Evolutionary conservation across 2,797 vertebrate genomes (phyloP).

Genomic region (Neosilurus mollespiculum): DNA sequence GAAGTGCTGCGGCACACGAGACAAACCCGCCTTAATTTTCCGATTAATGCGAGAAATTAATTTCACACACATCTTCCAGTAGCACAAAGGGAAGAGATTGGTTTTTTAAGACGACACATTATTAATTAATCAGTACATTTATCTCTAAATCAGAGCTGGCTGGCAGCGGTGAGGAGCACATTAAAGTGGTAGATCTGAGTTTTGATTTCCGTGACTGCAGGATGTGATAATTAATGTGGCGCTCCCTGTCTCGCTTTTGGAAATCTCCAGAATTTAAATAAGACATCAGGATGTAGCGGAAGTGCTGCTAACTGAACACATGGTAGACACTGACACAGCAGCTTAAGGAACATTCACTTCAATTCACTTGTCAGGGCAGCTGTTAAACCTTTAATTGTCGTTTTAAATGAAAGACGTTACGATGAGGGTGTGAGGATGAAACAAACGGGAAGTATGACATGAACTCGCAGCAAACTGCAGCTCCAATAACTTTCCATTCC

Average conservation of each 20-base stretch:
- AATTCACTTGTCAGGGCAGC: not conserved
- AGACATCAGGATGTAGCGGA: not conserved
- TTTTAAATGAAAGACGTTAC: not conserved
- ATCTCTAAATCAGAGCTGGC: constrained; percentile 62
- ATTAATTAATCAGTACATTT: constrained; percentile 79
- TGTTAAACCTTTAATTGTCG: not conserved
- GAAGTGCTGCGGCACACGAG: constrained; percentile 73
- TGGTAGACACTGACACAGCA: not conserved
- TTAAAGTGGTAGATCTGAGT: constrained; percentile 65
- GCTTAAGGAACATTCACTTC: not conserved
- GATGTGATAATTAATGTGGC: constrained; percentile 64
- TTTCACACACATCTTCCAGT: constrained; percentile 72
- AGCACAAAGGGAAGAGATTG: constrained; percentile 67
- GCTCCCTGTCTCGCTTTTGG: constrained; percentile 56
- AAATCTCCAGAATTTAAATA: constrained; percentile 41
- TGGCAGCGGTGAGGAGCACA: constrained; percentile 65
- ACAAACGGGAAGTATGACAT: no score
- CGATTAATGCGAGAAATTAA: constrained; percentile 76
- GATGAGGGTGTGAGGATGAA: no score
- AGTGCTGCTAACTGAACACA: not conserved
- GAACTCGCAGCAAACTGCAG: not conserved
- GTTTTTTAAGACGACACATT: constrained; percentile 64
- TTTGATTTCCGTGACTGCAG: constrained; percentile 65
- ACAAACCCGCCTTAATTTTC: constrained; percentile 72
- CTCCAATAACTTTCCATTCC: not conserved